Evolutionary conservation across 2,888 invertebrate genomes (phyloP).

Genomic region (Caenorhabditis auriculariae): DNA sequence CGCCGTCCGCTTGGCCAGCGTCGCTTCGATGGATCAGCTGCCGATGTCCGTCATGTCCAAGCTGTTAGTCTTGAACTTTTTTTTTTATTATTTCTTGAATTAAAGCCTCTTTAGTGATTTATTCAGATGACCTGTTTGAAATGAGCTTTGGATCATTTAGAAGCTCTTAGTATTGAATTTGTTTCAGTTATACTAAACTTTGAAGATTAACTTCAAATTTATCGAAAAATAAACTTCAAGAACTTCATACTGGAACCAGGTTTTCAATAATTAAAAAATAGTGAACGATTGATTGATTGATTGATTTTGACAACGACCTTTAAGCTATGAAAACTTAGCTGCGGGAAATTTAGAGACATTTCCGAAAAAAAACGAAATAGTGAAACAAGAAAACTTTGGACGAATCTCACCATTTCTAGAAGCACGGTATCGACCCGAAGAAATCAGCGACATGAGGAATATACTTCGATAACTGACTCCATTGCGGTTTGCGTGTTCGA

Average conservation of each 20-base stretch:
- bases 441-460: conserved; percentile 52
- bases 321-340: conserved; percentile 2
- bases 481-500: conserved; percentile 41
- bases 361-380: too few relatives aligned
- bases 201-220: too few relatives aligned
- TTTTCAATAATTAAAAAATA: background rate
- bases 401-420: too few relatives aligned
- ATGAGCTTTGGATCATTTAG: too few relatives aligned
- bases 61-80: conserved; percentile 12
- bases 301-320: background rate
- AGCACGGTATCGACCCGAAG: conserved; percentile 30
- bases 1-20: conserved; percentile 15
- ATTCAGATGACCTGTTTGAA: too few relatives aligned
- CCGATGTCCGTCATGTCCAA: conserved; percentile 12
- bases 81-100: too few relatives aligned
- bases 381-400: too few relatives aligned
- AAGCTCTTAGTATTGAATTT: too few relatives aligned
- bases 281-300: background rate
- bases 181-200: too few relatives aligned
- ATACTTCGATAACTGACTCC: conserved; percentile 60
- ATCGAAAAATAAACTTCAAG: background rate
- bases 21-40: conserved; percentile 28
- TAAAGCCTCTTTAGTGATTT: too few relatives aligned
- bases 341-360: conserved; percentile 3
- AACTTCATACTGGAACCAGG: background rate